Evolutionary conservation across 2,113 vertebrate genomes (phyloP), one percentile per base, ranked within the genome.

Genomic region (Triplophysa siluroides): DNA sequence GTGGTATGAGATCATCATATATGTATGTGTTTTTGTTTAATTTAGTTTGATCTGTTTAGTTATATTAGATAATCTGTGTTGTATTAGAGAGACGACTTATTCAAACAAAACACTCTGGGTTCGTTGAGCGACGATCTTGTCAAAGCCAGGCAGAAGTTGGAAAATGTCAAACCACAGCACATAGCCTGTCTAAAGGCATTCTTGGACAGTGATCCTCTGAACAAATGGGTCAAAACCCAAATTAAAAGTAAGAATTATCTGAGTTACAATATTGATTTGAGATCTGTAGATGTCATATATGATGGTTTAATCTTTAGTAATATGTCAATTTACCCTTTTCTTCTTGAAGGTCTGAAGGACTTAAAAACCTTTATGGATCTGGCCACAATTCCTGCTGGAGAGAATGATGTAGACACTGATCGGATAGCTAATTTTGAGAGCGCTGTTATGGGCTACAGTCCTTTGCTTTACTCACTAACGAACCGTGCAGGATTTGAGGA

Each of bases 321-420:
- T 54, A 54, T 21, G 16, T 2, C 33, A 60, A 29, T 8, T 77
- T 1, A n/a, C 47, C 18, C 12, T 81, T 76, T 23, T 72, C n/a
- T 14, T 67, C 19, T 26, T 82, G 24, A 73, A 58, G n/a, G 54
- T 58, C 11, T 45, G 11, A 45, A 11, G 10, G 72, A 75, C 0
- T 76, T 93, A 76, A 92, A 93, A 76, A 89, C 91, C 23, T 93
- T 92, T 61, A 91, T 92, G 2, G 92, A 93, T 0, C 85, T 93
- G 61, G 91, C 92, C 1, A 87, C 89, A 23, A 93, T 93, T 79
- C 92, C 92, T 63, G 93, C 91, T 5, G 93, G 93, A 71, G 93
- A 93, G 85, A 93, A 92, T 21, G 93, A 92, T 88, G 43, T 79
- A 0, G 92, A 93, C 85, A 91, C 90, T 21, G 93, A 93, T 84